Evolutionary conservation across 2,113 vertebrate species (phyloP), one percentile per base, ranked within the genome.

Genomic region (Probosciger aterrimus): DNA sequence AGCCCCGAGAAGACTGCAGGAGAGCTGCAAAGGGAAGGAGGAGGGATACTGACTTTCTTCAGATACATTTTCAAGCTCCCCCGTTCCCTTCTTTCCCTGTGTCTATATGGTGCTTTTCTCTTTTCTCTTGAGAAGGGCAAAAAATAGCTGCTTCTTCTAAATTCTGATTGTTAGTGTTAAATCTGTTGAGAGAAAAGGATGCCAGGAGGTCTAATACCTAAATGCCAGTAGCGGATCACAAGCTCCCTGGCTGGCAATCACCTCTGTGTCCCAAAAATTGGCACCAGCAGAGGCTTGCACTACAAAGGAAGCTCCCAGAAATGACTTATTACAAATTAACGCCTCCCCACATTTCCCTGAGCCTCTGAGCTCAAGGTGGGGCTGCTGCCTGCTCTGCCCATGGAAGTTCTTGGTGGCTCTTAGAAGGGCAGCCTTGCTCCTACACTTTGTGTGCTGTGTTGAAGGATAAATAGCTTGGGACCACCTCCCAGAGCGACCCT

Each of bases 281-380:
- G 85, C 44, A 73, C 57, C 4, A 13, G 35, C 35, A 53, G 55
- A 63, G 44, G 50, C 50, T 87, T 91, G 43, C 28, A n/a, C 55
- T 70, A 64, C 39, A 10, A 22, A 44, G 78, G 62, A 85, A 82
- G 87, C 35, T 79, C 84, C 65, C 84, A 89, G 84, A 59, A 91
- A 53, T 78, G 28, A 70, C 60, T 84, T 9, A 3, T 25, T 84
- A 33, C 52, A 23, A 47, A 50, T 33, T 20, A 75, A 78, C 3
- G 1, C 50, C 50, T 89, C 52, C n/a, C 28, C 1, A 4, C 14
- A 50, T 74, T 27, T 47, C 6, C n/a, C 10, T 0, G 0, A 62
- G 49, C 53, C 33, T 84, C 74, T 70, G 77, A 93, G 62, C 74
- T 70, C 2, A 4, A 80, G 76, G 28, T 37, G 43, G 53, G 52